Evolutionary conservation across 2,113 vertebrate species (phyloP), one percentile per base, ranked within the genome.

Genomic region (Ginglymostoma cirratum): DNA sequence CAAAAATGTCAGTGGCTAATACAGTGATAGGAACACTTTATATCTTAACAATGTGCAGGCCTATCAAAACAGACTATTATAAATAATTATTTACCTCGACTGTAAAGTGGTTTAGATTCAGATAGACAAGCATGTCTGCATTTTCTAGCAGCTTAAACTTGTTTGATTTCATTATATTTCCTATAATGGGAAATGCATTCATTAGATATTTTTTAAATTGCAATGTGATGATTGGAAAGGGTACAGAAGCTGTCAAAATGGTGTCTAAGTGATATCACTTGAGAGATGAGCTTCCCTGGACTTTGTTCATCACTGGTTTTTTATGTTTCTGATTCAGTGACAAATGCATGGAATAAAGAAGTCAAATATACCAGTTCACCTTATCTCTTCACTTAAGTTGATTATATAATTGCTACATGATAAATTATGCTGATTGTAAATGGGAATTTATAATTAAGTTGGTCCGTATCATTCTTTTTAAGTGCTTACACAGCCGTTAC

Each of bases 31-130:
- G 45, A 94, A 69, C 61, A 45, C 21, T 94, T 95, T 72, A 76
- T 95, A 95, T 95, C 94, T 72, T 95, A 69, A 94, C 92, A 94
- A 69, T 94, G 92, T 94, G n/a, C 65, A 94, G 67, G 24, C 92
- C 66, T 94, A 27, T 94, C 69, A 94, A 94, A 94, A 70, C 34
- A 30, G 92, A 69, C 38, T 27, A 69, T 69, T 94, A 45, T 69
- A 94, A 94, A 94, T 94, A 66, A 70, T 94, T 94, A 70, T 94
- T 94, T 94, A 70, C 65, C 66, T 67, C 38, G 45, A 52, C 24
- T 42, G 23, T 72, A 34, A 95, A 94, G 92, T 70, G 14, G 66
- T 67, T 70, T 45, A 94, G 67, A 19, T 95, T 95, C 67, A 48
- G 94, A 95, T 95, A n/a, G 52, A 95, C 34, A 69, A 95, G 42